Evolutionary conservation across 2,797 vertebrate genomes (phyloP).

Genomic region (Apodemus agrarius): DNA sequence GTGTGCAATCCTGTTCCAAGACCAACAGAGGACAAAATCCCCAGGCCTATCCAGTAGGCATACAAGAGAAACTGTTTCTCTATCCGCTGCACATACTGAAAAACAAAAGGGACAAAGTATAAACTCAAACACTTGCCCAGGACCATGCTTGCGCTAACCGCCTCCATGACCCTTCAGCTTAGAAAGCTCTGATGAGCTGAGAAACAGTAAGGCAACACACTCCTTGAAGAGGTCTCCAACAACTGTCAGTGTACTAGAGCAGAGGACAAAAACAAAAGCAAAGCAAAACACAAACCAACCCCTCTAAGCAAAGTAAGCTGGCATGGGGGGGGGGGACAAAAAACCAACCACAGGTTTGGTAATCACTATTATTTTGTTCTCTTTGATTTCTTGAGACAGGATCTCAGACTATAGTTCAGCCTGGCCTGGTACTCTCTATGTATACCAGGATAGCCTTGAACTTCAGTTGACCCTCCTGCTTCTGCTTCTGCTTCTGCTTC

Average conservation of each 20-base stretch:
- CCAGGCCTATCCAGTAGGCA: constrained; percentile 98
- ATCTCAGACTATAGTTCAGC: neutral
- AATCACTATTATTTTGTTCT: neutral
- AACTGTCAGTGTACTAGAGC: neutral
- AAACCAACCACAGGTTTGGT: neutral
- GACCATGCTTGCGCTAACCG: neutral
- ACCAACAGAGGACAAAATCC: constrained; percentile 95
- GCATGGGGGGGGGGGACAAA: constrained; percentile 26
- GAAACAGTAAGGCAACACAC: constrained; percentile 21
- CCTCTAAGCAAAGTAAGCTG: constrained; percentile 29
- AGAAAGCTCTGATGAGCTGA: constrained; percentile 37
- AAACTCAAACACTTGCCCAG: neutral
- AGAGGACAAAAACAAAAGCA: constrained; percentile 21
- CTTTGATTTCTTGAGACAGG: neutral
- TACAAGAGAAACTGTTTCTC: constrained; percentile 97
- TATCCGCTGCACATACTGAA: constrained; percentile 93
- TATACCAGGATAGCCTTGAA: neutral
- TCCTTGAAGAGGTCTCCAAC: neutral
- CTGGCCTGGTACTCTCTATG: neutral
- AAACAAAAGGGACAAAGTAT: constrained; percentile 63
- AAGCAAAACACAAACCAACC: neutral
- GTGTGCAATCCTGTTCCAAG: constrained; percentile 98
- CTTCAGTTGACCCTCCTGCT: neutral
- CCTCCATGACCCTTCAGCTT: constrained; percentile 28
- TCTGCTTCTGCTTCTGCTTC: neutral